Evolutionary conservation across 2,113 vertebrate genomes (phyloP).

Genomic region (Cygnus atratus): DNA sequence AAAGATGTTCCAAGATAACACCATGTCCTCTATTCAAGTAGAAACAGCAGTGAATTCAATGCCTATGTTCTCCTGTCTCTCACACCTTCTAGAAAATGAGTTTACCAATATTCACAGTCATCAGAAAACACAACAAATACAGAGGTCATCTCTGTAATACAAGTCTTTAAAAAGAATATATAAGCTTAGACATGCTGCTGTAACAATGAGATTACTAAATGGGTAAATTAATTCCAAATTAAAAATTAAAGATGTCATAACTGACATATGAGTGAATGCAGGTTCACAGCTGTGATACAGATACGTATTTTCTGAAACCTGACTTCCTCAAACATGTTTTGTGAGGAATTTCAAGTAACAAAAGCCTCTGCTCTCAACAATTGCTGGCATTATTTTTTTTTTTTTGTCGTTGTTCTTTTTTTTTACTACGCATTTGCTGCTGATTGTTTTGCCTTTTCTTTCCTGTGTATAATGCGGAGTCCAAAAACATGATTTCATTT

Average conservation of each 20-base stretch:
- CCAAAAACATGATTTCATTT: neutral
- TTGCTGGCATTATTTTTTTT: neutral
- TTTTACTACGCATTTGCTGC: neutral
- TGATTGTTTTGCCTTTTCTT: neutral
- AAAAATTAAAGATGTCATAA: neutral
- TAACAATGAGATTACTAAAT: neutral
- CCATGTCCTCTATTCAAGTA: neutral
- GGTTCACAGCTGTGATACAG: neutral
- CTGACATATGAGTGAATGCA: neutral
- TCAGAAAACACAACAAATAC: neutral
- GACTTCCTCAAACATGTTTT: neutral
- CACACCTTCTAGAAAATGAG: neutral
- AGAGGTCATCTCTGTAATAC: neutral
- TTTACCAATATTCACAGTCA: neutral
- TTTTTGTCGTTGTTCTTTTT: neutral
- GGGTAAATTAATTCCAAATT: neutral
- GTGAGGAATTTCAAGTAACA: neutral
- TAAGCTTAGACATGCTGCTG: neutral
- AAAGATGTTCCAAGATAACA: neutral
- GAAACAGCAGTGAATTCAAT: neutral
- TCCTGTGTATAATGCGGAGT: neutral
- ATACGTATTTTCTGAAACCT: neutral
- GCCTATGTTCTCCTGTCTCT: neutral
- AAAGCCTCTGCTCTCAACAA: neutral
- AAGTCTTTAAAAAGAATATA: neutral